Percentiles rank a stretch among this genome's conserved stretches.
Evolutionary conservation across 2,113 vertebrate species (phyloP).

Genomic region (Micronisus gabar): DNA sequence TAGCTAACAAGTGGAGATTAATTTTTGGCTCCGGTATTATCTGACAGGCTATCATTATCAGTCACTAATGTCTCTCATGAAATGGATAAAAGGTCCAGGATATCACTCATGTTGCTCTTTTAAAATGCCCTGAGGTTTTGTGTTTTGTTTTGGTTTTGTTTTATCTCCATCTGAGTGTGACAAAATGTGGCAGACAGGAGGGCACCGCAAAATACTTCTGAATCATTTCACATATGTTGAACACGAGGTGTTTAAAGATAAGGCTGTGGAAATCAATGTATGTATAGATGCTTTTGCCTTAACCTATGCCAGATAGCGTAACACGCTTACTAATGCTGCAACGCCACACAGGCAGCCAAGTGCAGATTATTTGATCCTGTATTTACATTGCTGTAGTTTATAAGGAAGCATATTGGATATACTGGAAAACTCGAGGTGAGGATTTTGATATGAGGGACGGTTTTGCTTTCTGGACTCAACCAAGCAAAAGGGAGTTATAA

Average conservation of each 20-base stretch:
- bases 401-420: neutral
- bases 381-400: neutral
- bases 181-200: slow-evolving; percentile 42
- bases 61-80: slow-evolving; percentile 13
- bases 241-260: slow-evolving; percentile 47
- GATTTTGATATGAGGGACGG: neutral
- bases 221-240: slow-evolving; percentile 43
- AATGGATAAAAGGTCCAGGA: slow-evolving; percentile 32
- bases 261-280: neutral
- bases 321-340: neutral
- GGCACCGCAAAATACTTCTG: neutral
- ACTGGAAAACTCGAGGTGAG: neutral
- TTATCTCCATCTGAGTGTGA: slow-evolving; percentile 57
- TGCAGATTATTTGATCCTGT: neutral
- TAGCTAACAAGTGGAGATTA: slow-evolving; percentile 15
- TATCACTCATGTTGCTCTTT: slow-evolving; percentile 43
- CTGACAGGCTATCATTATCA: slow-evolving; percentile 24
- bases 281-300: neutral
- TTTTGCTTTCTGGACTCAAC: neutral
- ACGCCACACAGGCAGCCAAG: neutral
- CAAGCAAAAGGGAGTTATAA: neutral
- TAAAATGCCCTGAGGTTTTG: slow-evolving; percentile 35
- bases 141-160: slow-evolving; percentile 1
- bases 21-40: slow-evolving; percentile 16
- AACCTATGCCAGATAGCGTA: neutral